Percentiles rank a stretch among this genome's conserved stretches.
These are phyloP conservation scores for Strigops habroptila DNA, from an alignment of 2,113 vertebrate genomes.

Conservation along the genomic window DNA sequence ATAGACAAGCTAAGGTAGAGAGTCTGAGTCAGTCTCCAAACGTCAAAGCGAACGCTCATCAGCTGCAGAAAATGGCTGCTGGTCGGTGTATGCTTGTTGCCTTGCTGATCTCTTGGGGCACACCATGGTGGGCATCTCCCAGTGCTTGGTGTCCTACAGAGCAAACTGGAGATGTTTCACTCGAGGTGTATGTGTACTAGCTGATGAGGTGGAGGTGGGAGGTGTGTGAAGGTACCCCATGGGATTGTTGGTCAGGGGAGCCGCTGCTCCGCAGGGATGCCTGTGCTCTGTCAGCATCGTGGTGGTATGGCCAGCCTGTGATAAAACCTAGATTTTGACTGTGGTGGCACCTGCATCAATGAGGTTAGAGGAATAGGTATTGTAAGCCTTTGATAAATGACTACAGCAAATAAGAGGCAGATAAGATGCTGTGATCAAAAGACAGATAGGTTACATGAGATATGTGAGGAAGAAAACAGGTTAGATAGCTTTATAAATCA, in stretches of 20 bases:
- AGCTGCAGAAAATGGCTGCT: background rate
- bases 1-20: background rate
- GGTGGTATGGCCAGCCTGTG: background rate
- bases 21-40: background rate
- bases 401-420: slow-evolving; percentile 32
- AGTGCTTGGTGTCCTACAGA: rapidly evolving
- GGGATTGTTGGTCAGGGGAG: background rate
- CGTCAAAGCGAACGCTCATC: rapidly evolving
- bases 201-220: background rate
- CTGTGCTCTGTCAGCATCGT: rapidly evolving
- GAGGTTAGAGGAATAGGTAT: background rate
- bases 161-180: rapidly evolving
- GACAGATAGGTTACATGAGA: slow-evolving; percentile 40
- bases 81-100: background rate
- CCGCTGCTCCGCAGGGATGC: background rate
- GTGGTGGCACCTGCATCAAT: background rate
- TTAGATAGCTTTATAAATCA: slow-evolving; percentile 59
- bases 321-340: background rate
- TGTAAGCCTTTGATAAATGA: slow-evolving; percentile 35
- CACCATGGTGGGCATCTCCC: rapidly evolving
- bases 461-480: slow-evolving; percentile 18
- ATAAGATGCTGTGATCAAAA: slow-evolving; percentile 50
- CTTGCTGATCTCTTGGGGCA: rapidly evolving
- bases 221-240: rapidly evolving
- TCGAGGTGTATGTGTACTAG: rapidly evolving